Conservation (phyloP, 1,140 invertebrate genomes). For the Penaeus vannamei region DNA sequence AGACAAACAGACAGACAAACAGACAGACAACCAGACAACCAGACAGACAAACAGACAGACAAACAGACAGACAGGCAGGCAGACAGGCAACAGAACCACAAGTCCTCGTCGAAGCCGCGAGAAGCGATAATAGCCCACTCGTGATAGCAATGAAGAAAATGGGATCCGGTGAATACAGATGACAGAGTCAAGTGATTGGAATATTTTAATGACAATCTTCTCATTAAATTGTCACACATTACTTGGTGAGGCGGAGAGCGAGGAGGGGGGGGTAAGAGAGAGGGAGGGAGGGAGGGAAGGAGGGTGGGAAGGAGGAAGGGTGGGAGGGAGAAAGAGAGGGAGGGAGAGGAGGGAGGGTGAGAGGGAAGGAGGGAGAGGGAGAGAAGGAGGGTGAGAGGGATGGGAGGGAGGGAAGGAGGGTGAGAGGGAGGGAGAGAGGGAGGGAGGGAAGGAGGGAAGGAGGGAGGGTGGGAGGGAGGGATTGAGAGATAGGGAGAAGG, state of each 20-base stretch:
- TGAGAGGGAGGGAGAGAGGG: background rate
- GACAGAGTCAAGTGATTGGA: constrained; percentile 9
- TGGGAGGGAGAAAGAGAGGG: background rate
- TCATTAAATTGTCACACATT: constrained; percentile 42
- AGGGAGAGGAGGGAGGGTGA: background rate
- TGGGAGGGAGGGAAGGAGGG: background rate
- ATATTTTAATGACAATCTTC: constrained; percentile 42
- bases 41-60: too few relatives aligned
- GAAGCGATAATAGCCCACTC: too few relatives aligned
- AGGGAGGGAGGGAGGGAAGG: background rate
- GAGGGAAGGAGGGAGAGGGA: background rate
- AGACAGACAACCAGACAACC: too few relatives aligned
- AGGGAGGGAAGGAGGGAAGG: background rate
- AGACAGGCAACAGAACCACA: too few relatives aligned
- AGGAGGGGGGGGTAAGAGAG: background rate
- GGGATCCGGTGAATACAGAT: too few relatives aligned
- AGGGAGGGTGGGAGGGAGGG: background rate
- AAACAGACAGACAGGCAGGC: too few relatives aligned
- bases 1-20: too few relatives aligned
- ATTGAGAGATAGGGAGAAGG: background rate
- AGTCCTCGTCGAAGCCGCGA: too few relatives aligned
- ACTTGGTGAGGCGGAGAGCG: background rate
- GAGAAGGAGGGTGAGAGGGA: too few relatives aligned
- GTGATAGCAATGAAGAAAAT: too few relatives aligned
- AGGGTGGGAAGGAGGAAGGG: background rate